Evolutionary conservation across 2,113 vertebrate genomes (phyloP).

Genomic region (Leuciscus idus): DNA sequence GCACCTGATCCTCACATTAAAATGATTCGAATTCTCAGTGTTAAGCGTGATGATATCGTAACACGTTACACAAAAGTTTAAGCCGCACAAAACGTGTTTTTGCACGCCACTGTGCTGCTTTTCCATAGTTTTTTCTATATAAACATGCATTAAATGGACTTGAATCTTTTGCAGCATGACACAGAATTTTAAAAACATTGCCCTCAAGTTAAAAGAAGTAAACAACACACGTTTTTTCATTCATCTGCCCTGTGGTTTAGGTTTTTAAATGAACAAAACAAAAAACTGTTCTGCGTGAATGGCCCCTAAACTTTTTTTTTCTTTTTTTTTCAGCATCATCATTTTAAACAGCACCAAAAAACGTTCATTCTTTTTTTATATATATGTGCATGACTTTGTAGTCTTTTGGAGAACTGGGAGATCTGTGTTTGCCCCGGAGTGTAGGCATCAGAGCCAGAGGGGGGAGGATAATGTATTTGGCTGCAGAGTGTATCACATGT

Average conservation of each 20-base stretch:
- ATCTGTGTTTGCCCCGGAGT: conserved; percentile 38
- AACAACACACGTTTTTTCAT: neutral
- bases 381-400: neutral
- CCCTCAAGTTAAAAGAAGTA: too few relatives aligned
- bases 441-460: conserved; percentile 49
- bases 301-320: neutral
- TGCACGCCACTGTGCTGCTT: too few relatives aligned
- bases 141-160: too few relatives aligned
- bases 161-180: too few relatives aligned
- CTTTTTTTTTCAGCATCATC: neutral
- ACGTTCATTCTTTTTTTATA: neutral
- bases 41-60: too few relatives aligned
- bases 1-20: too few relatives aligned
- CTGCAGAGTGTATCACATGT: conserved; percentile 26
- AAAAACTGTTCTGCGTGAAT: neutral
- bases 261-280: neutral
- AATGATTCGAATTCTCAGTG: too few relatives aligned
- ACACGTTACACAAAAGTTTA: too few relatives aligned
- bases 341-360: neutral
- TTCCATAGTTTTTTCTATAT: too few relatives aligned
- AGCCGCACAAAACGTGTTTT: too few relatives aligned
- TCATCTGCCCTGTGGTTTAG: neutral
- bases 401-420: neutral
- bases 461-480: conserved; percentile 39
- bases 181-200: too few relatives aligned